Base-by-base conservation (phyloP, 2,797 vertebrate species). In the Aphelocoma californica region DNA sequence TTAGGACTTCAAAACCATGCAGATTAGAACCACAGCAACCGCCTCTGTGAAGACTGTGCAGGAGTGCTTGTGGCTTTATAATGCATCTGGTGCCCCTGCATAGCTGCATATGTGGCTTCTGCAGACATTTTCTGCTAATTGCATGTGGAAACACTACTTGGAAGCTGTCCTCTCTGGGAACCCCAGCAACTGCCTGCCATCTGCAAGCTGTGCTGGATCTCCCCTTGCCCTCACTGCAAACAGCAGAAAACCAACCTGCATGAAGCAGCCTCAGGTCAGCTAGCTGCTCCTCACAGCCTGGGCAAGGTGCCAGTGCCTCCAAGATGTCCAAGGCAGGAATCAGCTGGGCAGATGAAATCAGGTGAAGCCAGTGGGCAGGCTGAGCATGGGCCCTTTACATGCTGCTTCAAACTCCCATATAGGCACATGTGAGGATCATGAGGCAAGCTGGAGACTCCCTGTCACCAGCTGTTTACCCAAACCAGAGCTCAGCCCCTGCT, bases 221-320 rank as follows among this genome's bases (percentile, higher is more conserved):
- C 19, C 14, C 12, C 8, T 10, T 9, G 60, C 56, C 26, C 32
- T 73, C 47, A 25, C 57, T 48, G 40, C 40, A 78, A 58, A 54
- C 20, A 32, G 65, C 36, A 92, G 28, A 71, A 74, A 71, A 74
- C 10, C 44, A 48, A 14, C 25, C 15, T 1, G 1, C 28, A 67
- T 8, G 25, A 38, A 44, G 13, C 2, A 1, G 50, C 20, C 42
- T 79, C 36, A 48, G 23, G 32, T 42, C 75, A 72, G 38, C n/a
- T 0, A 44, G 57, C 38, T 3, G 1, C 13, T 67, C 10, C 51
- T 54, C 0, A 0, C 31, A 91, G 58, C 47, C 40, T 38, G 20
- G 14, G 8, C 6, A 57, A 77, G 34, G 9, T 38, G 29, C 8
- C 20, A 50, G 50, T 9, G 14, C 32, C 36, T 66, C 45, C 4